These are phyloP conservation scores for Microctenopoma stevenorrisi DNA, from an alignment of 2,797 vertebrate species.

Conservation along the genomic window DNA sequence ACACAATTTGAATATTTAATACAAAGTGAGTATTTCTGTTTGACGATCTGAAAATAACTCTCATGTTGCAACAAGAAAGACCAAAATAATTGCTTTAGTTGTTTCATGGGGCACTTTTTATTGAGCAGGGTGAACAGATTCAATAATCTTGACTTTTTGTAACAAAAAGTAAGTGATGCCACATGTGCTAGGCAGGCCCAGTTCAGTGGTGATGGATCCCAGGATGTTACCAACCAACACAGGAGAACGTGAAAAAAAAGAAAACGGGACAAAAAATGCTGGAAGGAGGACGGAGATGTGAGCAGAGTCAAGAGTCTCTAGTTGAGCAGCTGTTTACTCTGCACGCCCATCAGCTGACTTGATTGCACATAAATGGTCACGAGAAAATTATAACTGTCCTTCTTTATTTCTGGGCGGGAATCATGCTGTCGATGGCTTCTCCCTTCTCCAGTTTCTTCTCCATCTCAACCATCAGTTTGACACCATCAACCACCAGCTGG, in stretches of 20 bases:
- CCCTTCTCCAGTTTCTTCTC: conserved; percentile 98
- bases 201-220: conserved; percentile 80
- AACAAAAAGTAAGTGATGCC: conserved; percentile 79
- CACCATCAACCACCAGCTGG: conserved; percentile 97
- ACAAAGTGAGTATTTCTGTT: not conserved
- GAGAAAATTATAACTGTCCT: conserved; percentile 68
- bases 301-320: conserved; percentile 82
- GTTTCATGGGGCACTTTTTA: conserved; percentile 81
- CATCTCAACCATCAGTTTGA: conserved; percentile 98
- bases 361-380: conserved; percentile 71
- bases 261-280: conserved; percentile 46
- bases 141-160: conserved; percentile 75
- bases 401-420: conserved; percentile 93
- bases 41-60: not conserved
- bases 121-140: conserved; percentile 76
- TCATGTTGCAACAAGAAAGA: conserved; percentile 32
- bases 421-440: conserved; percentile 92
- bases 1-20: not conserved
- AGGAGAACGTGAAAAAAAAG: conserved; percentile 67
- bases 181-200: conserved; percentile 67
- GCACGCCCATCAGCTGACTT: conserved; percentile 59
- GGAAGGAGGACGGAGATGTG: conserved; percentile 61
- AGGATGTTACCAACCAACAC: conserved; percentile 81
- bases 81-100: conserved; percentile 23
- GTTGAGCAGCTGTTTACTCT: conserved; percentile 71